Evolutionary conservation across 64 coral and sea anemone genomes (phyloP).

Genomic region (Stylophora pistillata): DNA sequence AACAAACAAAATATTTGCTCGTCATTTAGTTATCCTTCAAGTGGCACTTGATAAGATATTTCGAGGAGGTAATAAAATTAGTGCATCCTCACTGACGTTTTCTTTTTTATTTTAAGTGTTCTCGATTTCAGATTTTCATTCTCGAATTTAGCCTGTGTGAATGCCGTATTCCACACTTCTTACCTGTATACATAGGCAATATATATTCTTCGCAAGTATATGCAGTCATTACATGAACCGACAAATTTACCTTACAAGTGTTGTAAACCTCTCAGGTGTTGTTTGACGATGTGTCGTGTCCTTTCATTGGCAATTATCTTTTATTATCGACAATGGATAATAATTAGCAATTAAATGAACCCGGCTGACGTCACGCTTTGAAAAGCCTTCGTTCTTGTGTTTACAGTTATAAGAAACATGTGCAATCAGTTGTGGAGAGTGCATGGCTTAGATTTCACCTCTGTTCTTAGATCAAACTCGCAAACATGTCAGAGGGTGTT

Average conservation of each 20-base stretch:
- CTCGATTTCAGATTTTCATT: no score
- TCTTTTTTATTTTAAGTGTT: no score
- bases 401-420: slow-evolving; percentile 76
- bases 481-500: slow-evolving; percentile 57
- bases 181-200: no score
- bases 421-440: slow-evolving; percentile 74
- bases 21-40: no score
- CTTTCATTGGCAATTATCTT: slow-evolving; percentile 30
- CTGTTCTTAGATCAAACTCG: slow-evolving; percentile 26
- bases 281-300: slow-evolving; percentile 2
- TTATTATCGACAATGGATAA: slow-evolving; percentile 52
- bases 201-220: neutral
- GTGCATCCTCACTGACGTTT: no score
- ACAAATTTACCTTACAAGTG: neutral
- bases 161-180: no score
- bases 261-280: slow-evolving; percentile 8
- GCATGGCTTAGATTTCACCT: slow-evolving; percentile 74
- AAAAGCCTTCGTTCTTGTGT: slow-evolving; percentile 50
- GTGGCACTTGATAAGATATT: no score
- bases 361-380: slow-evolving; percentile 75
- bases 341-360: slow-evolving; percentile 88
- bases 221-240: neutral
- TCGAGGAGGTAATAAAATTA: no score
- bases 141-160: no score
- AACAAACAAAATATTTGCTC: no score